Conservation (phyloP, 2,888 invertebrate genomes). For the Tridacna crocea region DNA sequence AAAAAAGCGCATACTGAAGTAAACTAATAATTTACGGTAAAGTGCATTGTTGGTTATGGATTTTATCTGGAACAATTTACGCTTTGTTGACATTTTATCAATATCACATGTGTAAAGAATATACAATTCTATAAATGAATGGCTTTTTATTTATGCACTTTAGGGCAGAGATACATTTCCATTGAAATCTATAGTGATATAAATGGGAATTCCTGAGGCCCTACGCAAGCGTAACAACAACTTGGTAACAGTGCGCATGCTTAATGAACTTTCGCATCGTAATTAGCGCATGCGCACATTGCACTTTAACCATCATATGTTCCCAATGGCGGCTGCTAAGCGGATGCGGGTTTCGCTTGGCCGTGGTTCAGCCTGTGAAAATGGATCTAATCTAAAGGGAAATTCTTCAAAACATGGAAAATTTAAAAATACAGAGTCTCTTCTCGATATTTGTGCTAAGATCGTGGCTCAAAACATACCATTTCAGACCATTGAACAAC, state of each 20-base stretch:
- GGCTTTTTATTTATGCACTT: conserved; percentile 50
- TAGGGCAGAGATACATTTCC: conserved; percentile 67
- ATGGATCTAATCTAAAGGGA: conserved; percentile 68
- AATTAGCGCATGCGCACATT: conserved; percentile 74
- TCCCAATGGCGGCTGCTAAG: conserved; percentile 81
- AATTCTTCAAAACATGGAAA: conserved; percentile 73
- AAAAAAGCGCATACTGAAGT: too few species aligned
- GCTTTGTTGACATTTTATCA: conserved; percentile 66
- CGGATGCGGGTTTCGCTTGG: conserved; percentile 79
- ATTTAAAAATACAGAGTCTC: conserved; percentile 86
- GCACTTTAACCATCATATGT: conserved; percentile 73
- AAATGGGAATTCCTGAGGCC: conserved; percentile 73
- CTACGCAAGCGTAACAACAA: conserved; percentile 63
- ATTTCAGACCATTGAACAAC: conserved; percentile 94
- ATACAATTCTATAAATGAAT: conserved; percentile 60
- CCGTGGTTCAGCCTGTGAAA: conserved; percentile 70
- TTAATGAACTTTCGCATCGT: conserved; percentile 65
- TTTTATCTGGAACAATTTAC: conserved; percentile 29
- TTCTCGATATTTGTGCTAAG: conserved; percentile 93
- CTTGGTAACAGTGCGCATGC: conserved; percentile 69
- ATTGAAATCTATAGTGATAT: conserved; percentile 70
- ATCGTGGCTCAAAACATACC: conserved; percentile 93
- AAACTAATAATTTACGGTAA: too few species aligned
- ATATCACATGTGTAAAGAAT: conserved; percentile 46
- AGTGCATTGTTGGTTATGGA: too few species aligned